Conservation (phyloP, 2,797 vertebrate genomes). For the Taeniopygia guttata region DNA sequence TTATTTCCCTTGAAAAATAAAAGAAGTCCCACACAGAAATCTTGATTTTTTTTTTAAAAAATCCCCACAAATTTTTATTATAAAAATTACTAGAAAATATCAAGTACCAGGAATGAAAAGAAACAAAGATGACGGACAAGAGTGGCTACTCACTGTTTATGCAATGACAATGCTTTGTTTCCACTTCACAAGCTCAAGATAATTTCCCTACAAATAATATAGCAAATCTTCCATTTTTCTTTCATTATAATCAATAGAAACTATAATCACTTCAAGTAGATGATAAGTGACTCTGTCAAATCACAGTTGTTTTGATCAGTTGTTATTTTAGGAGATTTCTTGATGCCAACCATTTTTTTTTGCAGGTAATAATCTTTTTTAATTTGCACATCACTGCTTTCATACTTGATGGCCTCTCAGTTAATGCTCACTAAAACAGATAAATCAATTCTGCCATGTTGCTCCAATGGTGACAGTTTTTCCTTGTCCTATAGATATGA, state of each 20-base stretch:
- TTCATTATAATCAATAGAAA: conserved; percentile 30
- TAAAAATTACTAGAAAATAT: not conserved
- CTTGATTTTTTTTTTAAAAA: not conserved
- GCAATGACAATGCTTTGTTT: not conserved
- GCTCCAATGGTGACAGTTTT: conserved; percentile 8
- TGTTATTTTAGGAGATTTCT: not conserved
- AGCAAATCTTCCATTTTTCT: conserved; percentile 17
- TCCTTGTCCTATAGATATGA: not conserved
- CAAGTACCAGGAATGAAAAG: not conserved
- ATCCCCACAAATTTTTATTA: not conserved
- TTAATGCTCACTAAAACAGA: conserved; percentile 20
- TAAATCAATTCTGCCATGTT: not conserved
- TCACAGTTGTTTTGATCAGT: conserved; percentile 46
- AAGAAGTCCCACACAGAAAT: not conserved
- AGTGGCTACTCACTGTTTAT: not conserved
- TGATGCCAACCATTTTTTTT: not conserved
- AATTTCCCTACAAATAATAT: conserved; percentile 17
- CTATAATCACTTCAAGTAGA: conserved; percentile 19
- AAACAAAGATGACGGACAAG: not conserved
- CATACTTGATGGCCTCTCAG: conserved; percentile 1
- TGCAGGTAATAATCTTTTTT: conserved; percentile 13
- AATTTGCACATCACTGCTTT: conserved; percentile 24
- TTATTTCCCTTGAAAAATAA: not conserved
- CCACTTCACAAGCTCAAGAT: not conserved
- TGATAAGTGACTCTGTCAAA: conserved; percentile 40